Evolutionary conservation across 1,140 invertebrate genomes (phyloP), one percentile per base, ranked within the genome.

Genomic region (Thaumatotibia leucotreta): DNA sequence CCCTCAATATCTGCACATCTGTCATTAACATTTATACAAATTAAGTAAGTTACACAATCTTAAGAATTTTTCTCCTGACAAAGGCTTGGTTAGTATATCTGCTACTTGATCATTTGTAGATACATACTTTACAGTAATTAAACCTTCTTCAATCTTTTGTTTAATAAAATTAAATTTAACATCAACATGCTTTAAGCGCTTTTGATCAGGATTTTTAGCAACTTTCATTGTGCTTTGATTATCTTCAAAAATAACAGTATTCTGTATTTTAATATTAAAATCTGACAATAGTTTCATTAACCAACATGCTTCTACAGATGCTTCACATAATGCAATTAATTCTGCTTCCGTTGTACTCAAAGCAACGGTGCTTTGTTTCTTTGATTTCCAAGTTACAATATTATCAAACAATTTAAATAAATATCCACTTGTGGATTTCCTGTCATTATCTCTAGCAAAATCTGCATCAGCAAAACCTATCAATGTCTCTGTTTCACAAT

Each of bases 341-440:
- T 89, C 84, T 23, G 83, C 77, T 69, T 89, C 84, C 17, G 79
- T 83, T 5, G 78, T 76, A 8, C 82, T 85, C 17, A 86, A 64
- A 3, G 84, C 75, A 32, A 88, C 75, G 8, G 66, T 72, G 2
- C 50, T 22, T 71, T 89, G 86, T 68, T 80, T 84, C 17, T 68
- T 74, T 2, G 64, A 63, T 29, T 23, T 29, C 80, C 82, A 86
- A 2, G 35, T 39, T 8, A 83, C 63, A 10, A 71, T 72, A 50
- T 68, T 72, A 24, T 68, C 73, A 64, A 73, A 74, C 10, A 87
- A 10, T 67, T 74, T 75, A 39, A 87, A 70, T 68, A 75, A n/a
- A n/a, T n/a, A 80, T 73, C 50, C 75, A 11, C 35, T 31, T 4
- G 70, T 72, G 17, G 80, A 83, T 24, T 73, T 74, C 24, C 76